A percentile compares a stretch with the other conserved stretches of the same genome.
Conservation (phyloP, 2,797 vertebrate species). For the Artibeus jamaicensis region DNA sequence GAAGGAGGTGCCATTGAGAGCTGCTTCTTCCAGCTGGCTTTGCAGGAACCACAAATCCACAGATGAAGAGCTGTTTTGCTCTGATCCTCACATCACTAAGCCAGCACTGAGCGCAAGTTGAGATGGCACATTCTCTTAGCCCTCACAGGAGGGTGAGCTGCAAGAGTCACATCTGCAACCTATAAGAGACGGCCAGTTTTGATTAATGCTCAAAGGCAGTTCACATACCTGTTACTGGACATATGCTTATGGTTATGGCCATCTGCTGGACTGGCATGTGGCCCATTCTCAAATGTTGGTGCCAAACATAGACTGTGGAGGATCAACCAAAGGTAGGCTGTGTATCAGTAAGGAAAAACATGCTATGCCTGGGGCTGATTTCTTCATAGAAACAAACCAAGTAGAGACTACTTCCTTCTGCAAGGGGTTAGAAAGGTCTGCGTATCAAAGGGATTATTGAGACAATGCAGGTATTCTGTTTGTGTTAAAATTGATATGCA, state of each 20-base stretch:
- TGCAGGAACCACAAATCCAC: neutral
- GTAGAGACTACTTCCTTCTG: neutral
- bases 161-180: neutral
- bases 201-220: conserved; percentile 60
- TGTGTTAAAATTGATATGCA: neutral
- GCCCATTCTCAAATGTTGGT: conserved; percentile 44
- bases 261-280: conserved; percentile 70
- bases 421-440: neutral
- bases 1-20: neutral
- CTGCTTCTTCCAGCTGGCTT: neutral
- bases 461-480: neutral
- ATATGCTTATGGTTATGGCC: conserved; percentile 26
- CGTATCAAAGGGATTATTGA: neutral
- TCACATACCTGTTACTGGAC: conserved; percentile 68
- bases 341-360: conserved; percentile 38
- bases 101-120: neutral
- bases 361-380: neutral
- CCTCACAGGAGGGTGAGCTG: neutral
- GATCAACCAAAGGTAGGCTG: conserved; percentile 47
- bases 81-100: neutral
- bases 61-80: neutral
- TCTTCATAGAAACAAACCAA: neutral
- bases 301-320: conserved; percentile 56
- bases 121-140: neutral
- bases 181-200: neutral